phyloP scores from a whole-genome alignment of 2,113 vertebrate species.

The Silurus asotus region DNA sequence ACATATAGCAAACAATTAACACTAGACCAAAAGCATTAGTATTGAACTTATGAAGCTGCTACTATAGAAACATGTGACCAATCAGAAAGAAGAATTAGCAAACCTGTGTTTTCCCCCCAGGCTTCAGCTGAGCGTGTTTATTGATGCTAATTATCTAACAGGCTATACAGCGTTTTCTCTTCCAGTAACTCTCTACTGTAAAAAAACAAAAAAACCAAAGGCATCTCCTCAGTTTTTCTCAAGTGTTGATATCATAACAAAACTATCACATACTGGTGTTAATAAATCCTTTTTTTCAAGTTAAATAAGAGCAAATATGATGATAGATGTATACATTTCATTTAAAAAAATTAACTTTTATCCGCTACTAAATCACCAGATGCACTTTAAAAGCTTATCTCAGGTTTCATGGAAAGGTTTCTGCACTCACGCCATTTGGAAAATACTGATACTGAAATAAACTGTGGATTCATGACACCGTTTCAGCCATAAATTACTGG shows the following conservation, averaged over 20 bases:
- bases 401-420: background rate
- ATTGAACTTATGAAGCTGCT: background rate
- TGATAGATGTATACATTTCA: too few species aligned
- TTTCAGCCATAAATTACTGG: constrained; percentile 17
- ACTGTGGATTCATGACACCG: background rate
- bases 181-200: background rate
- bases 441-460: background rate
- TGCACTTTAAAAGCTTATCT: background rate
- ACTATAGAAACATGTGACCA: background rate
- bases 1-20: background rate
- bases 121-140: background rate
- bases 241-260: background rate
- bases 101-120: background rate
- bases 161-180: background rate
- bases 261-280: background rate
- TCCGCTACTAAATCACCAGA: background rate
- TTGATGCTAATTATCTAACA: background rate
- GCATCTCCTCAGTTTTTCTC: too few species aligned
- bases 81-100: background rate
- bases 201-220: background rate
- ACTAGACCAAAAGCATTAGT: background rate
- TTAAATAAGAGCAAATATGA: background rate
- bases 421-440: background rate
- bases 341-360: background rate
- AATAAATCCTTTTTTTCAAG: background rate